These are phyloP conservation scores for Zingel zingel DNA, from an alignment of 2,113 vertebrate genomes.

Conservation along the genomic window DNA sequence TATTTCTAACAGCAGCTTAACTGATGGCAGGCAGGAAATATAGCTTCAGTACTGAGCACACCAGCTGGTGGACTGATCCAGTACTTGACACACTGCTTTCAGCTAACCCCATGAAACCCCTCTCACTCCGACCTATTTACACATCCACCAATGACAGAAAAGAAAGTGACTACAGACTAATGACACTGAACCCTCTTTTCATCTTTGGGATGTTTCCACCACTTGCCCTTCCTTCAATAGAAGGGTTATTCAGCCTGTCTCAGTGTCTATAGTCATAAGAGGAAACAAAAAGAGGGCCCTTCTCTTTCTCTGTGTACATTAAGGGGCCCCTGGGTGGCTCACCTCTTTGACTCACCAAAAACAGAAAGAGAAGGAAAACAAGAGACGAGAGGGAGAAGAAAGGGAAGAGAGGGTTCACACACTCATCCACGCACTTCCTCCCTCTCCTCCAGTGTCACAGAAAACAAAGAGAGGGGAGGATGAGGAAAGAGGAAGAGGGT, in stretches of 20 bases:
- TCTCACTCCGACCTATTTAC: conserved; percentile 31
- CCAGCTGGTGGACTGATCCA: conserved; percentile 2
- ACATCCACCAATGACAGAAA: conserved; percentile 33
- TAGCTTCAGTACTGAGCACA: not conserved
- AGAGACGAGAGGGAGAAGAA: conserved; percentile 51
- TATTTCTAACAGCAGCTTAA: conserved; percentile 9
- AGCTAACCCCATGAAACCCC: conserved; percentile 26
- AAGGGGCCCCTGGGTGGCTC: conserved; percentile 47
- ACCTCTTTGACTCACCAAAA: conserved; percentile 60
- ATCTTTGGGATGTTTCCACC: conserved; percentile 53
- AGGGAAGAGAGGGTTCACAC: conserved; percentile 51
- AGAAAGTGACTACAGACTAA: conserved; percentile 42
- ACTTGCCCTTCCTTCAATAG: conserved; percentile 42
- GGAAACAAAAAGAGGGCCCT: conserved; percentile 58
- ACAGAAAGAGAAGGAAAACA: conserved; percentile 53
- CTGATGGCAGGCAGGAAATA: conserved; percentile 18
- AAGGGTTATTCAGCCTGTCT: conserved; percentile 54
- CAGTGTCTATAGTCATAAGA: conserved; percentile 47
- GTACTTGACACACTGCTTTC: conserved; percentile 32
- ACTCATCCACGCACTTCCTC: conserved; percentile 66
- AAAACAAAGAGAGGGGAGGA: conserved; percentile 56
- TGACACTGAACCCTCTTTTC: conserved; percentile 50
- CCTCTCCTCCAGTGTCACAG: conserved; percentile 42
- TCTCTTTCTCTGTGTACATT: conserved; percentile 59
- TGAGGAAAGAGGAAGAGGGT: conserved; percentile 38